phyloP scores from a whole-genome alignment of 2,113 vertebrate species.

The Chrysochloris asiatica region DNA sequence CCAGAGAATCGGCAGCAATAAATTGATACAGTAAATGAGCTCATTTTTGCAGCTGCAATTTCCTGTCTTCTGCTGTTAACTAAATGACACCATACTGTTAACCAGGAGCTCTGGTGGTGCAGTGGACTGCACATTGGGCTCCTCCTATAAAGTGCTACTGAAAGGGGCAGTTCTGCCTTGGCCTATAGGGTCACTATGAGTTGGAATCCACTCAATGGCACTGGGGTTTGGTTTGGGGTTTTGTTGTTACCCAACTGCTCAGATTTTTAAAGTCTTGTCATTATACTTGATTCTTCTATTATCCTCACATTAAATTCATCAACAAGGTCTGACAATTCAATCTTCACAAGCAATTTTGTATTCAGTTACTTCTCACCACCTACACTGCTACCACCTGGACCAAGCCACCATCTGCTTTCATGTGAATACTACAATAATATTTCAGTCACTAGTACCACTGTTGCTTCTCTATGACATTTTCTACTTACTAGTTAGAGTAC shows the following conservation, averaged over 20 bases:
- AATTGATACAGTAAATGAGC: neutral
- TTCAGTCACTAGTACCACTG: neutral
- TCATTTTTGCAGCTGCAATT: neutral
- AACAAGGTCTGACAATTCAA: neutral
- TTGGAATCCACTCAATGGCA: no score
- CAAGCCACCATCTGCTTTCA: no score
- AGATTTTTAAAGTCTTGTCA: neutral
- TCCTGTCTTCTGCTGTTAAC: neutral
- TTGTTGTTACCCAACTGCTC: neutral
- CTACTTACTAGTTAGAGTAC: neutral
- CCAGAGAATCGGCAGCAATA: neutral
- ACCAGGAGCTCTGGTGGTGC: no score
- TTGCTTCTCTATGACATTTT: neutral
- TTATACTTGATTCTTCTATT: neutral
- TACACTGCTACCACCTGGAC: neutral
- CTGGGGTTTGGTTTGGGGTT: no score
- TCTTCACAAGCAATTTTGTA: neutral
- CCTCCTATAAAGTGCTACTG: no score
- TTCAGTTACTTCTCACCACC: neutral
- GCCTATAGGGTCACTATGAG: no score
- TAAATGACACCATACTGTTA: neutral
- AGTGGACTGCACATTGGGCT: no score
- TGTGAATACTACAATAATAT: neutral
- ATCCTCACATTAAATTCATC: neutral
- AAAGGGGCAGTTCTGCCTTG: no score